A percentile compares a stretch with the other conserved stretches of the same genome.
Conservation (phyloP, 2,888 invertebrate species). For the Heliconius aoede region DNA sequence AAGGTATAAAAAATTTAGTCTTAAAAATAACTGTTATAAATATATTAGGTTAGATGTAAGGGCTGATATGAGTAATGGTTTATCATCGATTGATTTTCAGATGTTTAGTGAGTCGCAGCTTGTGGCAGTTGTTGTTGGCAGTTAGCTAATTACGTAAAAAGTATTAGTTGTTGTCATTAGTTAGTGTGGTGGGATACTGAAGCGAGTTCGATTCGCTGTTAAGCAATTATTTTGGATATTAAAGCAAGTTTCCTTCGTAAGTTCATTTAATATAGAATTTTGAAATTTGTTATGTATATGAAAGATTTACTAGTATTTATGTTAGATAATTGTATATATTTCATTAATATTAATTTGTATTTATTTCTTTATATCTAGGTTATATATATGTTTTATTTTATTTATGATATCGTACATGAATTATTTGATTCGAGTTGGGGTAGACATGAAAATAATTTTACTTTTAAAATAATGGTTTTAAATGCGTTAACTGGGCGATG, state of each 20-base stretch:
- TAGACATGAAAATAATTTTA: conserved; percentile 6
- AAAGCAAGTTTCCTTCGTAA: conserved; percentile 3
- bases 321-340: conserved; percentile 9
- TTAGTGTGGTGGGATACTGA: conserved; percentile 15
- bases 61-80: conserved; percentile 44
- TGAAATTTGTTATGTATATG: neutral
- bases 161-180: conserved; percentile 30
- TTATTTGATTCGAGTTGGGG: conserved; percentile 45
- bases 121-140: conserved; percentile 53
- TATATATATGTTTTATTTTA: conserved; percentile 6
- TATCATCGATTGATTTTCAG: conserved; percentile 52
- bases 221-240: conserved; percentile 11
- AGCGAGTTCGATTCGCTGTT: neutral
- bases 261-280: conserved; percentile 10
- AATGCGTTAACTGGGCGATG: conserved; percentile 34
- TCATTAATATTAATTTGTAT: conserved; percentile 10
- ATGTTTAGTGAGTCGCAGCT: conserved; percentile 51
- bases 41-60: conserved; percentile 32
- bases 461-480: neutral
- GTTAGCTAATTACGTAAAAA: conserved; percentile 37
- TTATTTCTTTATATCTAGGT: conserved; percentile 8
- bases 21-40: neutral
- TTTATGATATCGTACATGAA: conserved; percentile 43
- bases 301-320: conserved; percentile 12
- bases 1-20: neutral